phyloP scores from a whole-genome alignment of 2,888 invertebrate species.

The Nomada flava region DNA sequence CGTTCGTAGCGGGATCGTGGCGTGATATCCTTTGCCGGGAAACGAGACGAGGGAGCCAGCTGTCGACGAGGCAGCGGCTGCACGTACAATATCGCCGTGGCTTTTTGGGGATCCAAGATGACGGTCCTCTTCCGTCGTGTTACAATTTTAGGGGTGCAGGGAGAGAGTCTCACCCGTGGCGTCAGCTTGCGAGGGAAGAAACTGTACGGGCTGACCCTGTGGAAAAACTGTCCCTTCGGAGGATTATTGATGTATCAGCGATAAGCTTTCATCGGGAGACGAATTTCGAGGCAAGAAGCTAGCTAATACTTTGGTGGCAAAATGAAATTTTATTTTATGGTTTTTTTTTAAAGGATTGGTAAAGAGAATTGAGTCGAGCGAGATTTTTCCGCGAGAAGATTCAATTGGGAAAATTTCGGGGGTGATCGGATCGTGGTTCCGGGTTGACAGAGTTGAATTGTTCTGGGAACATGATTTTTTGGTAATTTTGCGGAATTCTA shows the following conservation, averaged over 20 bases:
- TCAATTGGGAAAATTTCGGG: too few relatives aligned
- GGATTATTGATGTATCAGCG: conserved; percentile 46
- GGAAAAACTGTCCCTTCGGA: conserved; percentile 33
- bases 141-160: conserved; percentile 47
- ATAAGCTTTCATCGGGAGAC: conserved; percentile 4
- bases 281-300: background rate
- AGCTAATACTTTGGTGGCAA: background rate
- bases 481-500: too few relatives aligned
- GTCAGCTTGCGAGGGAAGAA: conserved; percentile 73
- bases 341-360: background rate
- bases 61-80: conserved; percentile 81
- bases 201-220: conserved; percentile 27
- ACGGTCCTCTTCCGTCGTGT: conserved; percentile 65
- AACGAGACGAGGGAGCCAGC: conserved; percentile 72
- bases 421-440: too few relatives aligned
- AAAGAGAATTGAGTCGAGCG: too few relatives aligned
- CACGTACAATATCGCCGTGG: conserved; percentile 76
- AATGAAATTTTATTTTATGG: background rate
- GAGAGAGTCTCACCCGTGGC: conserved; percentile 46
- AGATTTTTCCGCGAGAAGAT: too few relatives aligned
- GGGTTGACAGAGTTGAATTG: too few relatives aligned
- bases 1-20: conserved; percentile 40
- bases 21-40: conserved; percentile 34
- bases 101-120: conserved; percentile 75
- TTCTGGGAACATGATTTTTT: too few relatives aligned